Conservation (phyloP, 2,888 invertebrate species). For the Hipparchia sbordonii region DNA sequence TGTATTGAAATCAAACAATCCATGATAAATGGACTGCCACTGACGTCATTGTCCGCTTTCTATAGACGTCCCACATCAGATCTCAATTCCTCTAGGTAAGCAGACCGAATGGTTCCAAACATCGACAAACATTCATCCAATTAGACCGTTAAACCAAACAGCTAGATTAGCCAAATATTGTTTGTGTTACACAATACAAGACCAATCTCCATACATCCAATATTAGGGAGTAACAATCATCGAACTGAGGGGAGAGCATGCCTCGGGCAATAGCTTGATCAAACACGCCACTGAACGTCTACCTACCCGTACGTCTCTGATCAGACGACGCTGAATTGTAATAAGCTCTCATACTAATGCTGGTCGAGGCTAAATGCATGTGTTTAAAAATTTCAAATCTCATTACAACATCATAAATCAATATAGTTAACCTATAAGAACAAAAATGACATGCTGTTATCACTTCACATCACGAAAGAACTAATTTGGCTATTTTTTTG, state of each 20-base stretch:
- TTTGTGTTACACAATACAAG: constrained; percentile 67
- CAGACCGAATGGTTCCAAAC: constrained; percentile 50
- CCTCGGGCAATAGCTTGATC: constrained; percentile 48
- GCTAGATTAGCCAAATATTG: constrained; percentile 73
- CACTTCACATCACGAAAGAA: no score
- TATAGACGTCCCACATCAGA: constrained; percentile 34
- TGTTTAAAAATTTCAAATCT: no score
- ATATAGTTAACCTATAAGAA: no score
- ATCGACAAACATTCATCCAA: constrained; percentile 62
- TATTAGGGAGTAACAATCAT: constrained; percentile 57
- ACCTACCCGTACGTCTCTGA: constrained; percentile 35
- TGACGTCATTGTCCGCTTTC: constrained; percentile 27
- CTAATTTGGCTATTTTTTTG: no score
- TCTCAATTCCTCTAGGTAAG: constrained; percentile 44
- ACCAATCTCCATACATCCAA: constrained; percentile 67
- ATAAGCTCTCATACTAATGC: no score
- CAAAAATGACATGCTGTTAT: no score
- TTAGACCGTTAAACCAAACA: constrained; percentile 66
- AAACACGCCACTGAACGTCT: constrained; percentile 43
- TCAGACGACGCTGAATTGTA: constrained; percentile 35
- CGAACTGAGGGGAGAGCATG: constrained; percentile 48
- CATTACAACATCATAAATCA: no score
- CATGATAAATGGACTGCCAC: constrained; percentile 25
- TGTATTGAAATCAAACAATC: constrained; percentile 25
- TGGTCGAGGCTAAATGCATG: no score